Conservation (phyloP, 2,113 vertebrate species). For the Chrysemys picta region DNA sequence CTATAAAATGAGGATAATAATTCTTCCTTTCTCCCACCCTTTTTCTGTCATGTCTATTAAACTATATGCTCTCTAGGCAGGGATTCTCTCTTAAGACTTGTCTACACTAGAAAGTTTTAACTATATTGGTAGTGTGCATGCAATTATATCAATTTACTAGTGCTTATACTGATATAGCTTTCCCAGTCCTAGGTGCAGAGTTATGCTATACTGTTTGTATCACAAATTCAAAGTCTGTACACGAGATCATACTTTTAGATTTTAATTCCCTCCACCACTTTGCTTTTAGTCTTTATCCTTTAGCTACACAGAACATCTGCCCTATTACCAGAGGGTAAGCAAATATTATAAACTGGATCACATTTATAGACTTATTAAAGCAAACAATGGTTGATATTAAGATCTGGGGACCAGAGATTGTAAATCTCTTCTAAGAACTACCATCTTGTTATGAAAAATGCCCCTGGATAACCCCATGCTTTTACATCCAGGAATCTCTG, state of each 20-base stretch:
- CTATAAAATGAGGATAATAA: not conserved
- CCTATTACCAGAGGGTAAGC: not conserved
- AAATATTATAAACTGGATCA: not conserved
- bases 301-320: not conserved
- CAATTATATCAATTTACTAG: not conserved
- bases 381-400: not conserved
- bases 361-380: not conserved
- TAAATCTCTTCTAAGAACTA: not conserved
- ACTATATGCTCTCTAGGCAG: accelerated
- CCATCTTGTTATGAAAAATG: not conserved
- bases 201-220: not conserved
- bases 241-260: not conserved
- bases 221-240: not conserved
- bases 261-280: not conserved
- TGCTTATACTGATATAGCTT: not conserved
- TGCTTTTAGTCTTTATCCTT: not conserved
- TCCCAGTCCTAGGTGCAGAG: not conserved
- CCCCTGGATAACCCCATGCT: accelerated
- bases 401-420: not conserved
- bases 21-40: not conserved
- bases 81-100: not conserved
- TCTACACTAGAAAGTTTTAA: accelerated
- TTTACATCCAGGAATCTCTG: not conserved
- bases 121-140: not conserved
- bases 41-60: accelerated